phyloP scores from a whole-genome alignment of 1,140 invertebrate genomes.

The Saxidomus purpurata region DNA sequence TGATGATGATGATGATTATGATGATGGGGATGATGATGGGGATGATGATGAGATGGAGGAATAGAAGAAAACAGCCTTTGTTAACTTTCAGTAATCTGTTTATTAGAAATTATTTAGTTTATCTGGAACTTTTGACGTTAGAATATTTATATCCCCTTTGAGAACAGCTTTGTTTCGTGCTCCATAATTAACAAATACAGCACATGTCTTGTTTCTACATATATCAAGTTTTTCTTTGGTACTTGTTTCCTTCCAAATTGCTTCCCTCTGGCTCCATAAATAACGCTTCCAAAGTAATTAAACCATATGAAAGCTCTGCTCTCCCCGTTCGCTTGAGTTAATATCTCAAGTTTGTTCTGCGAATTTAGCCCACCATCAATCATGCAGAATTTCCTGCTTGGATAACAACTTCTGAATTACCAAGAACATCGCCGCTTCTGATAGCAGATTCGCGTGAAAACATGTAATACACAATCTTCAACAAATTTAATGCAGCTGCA shows the following conservation, averaged over 20 bases:
- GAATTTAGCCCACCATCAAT: background rate
- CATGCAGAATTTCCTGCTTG: background rate
- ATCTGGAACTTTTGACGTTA: too few relatives aligned
- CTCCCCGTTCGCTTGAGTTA: background rate
- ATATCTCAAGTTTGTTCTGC: background rate
- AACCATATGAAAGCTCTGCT: background rate
- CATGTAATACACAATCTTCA: slow-evolving; percentile 9
- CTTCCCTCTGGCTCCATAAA: background rate
- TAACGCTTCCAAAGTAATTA: background rate
- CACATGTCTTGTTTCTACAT: too few relatives aligned
- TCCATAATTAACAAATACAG: too few relatives aligned
- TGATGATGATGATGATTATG: background rate
- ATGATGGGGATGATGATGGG: background rate
- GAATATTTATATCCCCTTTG: too few relatives aligned
- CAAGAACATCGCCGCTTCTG: background rate
- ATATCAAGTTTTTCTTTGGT: background rate
- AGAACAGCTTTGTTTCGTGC: too few relatives aligned
- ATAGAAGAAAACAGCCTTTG: too few relatives aligned
- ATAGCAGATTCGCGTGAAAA: background rate
- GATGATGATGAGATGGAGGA: background rate
- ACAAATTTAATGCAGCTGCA: slow-evolving; percentile 30
- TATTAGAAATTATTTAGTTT: too few relatives aligned
- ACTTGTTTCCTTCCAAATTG: background rate
- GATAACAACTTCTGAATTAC: background rate
- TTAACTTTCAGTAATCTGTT: background rate